Base-by-base conservation (phyloP, 2,797 vertebrate species). In the Brachyrhaphis roseni region DNA sequence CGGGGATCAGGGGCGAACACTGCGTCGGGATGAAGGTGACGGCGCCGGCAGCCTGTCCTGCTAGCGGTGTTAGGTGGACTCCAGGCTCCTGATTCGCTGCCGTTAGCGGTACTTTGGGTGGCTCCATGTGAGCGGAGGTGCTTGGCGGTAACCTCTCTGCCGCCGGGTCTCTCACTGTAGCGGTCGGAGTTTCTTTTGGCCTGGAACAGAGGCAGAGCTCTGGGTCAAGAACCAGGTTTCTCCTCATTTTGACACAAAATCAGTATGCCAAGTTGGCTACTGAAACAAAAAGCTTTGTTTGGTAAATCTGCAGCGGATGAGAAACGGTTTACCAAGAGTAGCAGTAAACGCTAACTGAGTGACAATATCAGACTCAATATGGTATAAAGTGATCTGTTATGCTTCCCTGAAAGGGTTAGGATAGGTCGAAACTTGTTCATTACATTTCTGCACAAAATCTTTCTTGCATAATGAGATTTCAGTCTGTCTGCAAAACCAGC, bases 1-100 rank as follows among this genome's bases (percentile, higher is more conserved):
- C 87, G 0, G 97, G 97, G 82, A 97, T 94, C 15, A 97, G 88
- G 0, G 96, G 92, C 0, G 97, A 94, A 72, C 95, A 87, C 72
- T 95, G 95, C 11, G 96, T 46, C 0, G 94, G 89, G 57, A 94
- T 70, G 81, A 93, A 94, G 1, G 95, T 77, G 0, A 92, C 45
- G 0, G 74, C 82, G 76, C 13, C 90, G 6, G 2, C 82, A 0
- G 95, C 88, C 81, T 94, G 94, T 31, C 90, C 57, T 11, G 95
- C 78, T 78, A 94, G 79, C 0, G 92, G 81, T 66, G 83, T 84
- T 20, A 80, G 80, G 83, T 82, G 91, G 74, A 78, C 74, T n/a
- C 51, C 83, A 34, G 91, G 34, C 49, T 96, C 95, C 43, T 74
- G 82, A 34, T 82, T 79, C 0, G 92, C 55, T 64, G 77, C 93